Evolutionary conservation across 2,888 invertebrate genomes (phyloP).

Genomic region (Rhogogaster chlorosoma): DNA sequence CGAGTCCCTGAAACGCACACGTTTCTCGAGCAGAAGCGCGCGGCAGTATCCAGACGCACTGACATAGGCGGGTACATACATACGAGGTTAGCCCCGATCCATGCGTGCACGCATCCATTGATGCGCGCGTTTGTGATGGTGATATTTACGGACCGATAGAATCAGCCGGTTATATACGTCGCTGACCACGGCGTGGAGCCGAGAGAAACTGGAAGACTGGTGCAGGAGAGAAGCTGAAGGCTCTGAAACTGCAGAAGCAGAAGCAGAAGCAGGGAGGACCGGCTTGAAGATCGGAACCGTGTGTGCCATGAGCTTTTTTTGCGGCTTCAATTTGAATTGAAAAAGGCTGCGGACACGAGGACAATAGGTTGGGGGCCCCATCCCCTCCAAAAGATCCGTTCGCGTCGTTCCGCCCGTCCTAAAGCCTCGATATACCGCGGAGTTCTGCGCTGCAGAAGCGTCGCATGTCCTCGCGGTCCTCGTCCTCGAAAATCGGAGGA

Average conservation of each 20-base stretch:
- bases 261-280: constrained; percentile 61
- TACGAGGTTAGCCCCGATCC: neutral
- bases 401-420: constrained; percentile 25
- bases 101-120: constrained; percentile 51
- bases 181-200: constrained; percentile 50
- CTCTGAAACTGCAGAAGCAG: constrained; percentile 53
- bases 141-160: constrained; percentile 77
- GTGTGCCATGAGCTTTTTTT: constrained; percentile 72
- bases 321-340: constrained; percentile 76
- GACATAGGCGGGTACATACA: neutral
- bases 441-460: neutral
- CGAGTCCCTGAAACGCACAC: constrained; percentile 29
- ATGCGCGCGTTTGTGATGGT: constrained; percentile 67
- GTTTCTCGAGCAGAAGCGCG: neutral
- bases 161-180: constrained; percentile 67
- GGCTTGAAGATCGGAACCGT: constrained; percentile 65
- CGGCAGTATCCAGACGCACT: constrained; percentile 19
- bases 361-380: constrained; percentile 71
- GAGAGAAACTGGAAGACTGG: constrained; percentile 39
- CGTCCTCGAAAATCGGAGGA: constrained; percentile 47
- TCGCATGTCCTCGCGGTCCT: constrained; percentile 55
- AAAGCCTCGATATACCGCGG: constrained; percentile 1
- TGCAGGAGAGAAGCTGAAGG: constrained; percentile 46
- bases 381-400: constrained; percentile 54
- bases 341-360: constrained; percentile 76